phyloP scores from a whole-genome alignment of 1,140 invertebrate genomes.

The Drosophila albomicans region DNA sequence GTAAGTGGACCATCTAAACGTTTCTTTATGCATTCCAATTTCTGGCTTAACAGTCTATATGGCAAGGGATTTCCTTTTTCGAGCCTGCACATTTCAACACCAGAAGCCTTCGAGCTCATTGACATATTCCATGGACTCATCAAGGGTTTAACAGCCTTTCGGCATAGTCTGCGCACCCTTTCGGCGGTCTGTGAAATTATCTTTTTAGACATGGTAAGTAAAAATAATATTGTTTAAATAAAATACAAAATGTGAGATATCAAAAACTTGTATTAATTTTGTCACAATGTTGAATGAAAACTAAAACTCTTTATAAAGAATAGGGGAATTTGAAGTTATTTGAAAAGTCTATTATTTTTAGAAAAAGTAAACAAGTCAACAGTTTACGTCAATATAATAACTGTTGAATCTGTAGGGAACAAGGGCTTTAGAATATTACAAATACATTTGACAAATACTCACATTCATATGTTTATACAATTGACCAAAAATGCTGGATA shows the following conservation, averaged over 20 bases:
- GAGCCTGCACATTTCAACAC: constrained; percentile 97
- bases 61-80: constrained; percentile 91
- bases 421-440: too few relatives aligned
- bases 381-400: too few relatives aligned
- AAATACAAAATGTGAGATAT: neutral
- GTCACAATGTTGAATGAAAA: neutral
- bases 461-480: too few relatives aligned
- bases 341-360: constrained; percentile 1
- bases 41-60: constrained; percentile 93
- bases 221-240: neutral
- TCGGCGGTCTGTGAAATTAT: neutral
- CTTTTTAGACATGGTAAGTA: constrained; percentile 8
- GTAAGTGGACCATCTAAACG: constrained; percentile 96
- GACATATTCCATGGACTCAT: constrained; percentile 51
- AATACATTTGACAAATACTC: too few relatives aligned
- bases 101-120: constrained; percentile 32
- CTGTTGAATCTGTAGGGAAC: too few relatives aligned
- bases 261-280: constrained; percentile 1
- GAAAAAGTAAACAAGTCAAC: neutral
- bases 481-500: too few relatives aligned
- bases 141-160: constrained; percentile 21
- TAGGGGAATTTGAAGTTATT: neutral
- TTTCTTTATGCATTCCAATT: constrained; percentile 93
- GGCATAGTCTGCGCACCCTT: constrained; percentile 19
- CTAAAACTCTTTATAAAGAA: neutral